These are phyloP conservation scores for Caenorhabditis latens DNA, from an alignment of 1,140 invertebrate species.

Conservation along the genomic window DNA sequence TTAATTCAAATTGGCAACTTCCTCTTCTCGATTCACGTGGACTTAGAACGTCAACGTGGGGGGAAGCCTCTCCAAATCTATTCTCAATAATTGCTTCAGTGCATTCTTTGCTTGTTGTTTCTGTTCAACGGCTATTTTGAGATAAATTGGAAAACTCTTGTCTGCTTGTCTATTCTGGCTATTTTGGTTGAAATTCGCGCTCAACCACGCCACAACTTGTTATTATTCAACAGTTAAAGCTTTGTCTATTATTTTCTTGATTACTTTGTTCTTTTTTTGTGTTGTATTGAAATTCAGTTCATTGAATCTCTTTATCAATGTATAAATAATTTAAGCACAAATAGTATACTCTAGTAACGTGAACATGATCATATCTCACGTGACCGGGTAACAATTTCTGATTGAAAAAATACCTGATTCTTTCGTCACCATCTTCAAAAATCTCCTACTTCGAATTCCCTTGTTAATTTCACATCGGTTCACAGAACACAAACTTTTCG, in stretches of 20 bases:
- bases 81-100: background rate
- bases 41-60: background rate
- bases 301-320: too few relatives aligned
- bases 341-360: too few relatives aligned
- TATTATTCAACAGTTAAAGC: background rate
- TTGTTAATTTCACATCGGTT: background rate
- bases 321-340: too few relatives aligned
- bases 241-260: background rate
- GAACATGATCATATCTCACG: too few relatives aligned
- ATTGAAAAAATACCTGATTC: background rate
- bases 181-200: background rate
- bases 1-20: background rate
- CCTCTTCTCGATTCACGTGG: background rate
- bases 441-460: background rate
- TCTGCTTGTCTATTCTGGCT: background rate
- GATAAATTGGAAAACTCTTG: background rate
- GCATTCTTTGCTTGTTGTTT: background rate
- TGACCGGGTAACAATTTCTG: too few relatives aligned
- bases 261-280: background rate
- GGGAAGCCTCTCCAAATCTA: background rate
- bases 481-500: constrained; percentile 20
- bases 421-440: background rate
- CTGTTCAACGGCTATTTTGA: background rate
- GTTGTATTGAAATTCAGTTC: too few relatives aligned
- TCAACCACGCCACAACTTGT: background rate